Evolutionary conservation across 2,888 invertebrate species (phyloP).

Genomic region (Patella ulyssiponensis): DNA sequence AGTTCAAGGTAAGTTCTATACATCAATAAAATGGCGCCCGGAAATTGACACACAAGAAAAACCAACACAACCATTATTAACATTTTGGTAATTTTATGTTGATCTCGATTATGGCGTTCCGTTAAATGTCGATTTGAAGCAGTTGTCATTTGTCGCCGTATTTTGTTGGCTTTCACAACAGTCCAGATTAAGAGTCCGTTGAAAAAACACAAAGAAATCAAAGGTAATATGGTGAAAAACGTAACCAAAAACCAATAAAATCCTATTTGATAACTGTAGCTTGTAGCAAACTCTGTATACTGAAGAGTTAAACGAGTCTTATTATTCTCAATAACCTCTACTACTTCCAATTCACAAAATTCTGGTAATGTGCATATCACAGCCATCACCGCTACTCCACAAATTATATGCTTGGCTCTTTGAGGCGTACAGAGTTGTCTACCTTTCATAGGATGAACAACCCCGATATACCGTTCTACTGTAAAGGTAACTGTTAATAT

Average conservation of each 20-base stretch:
- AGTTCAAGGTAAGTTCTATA: slow-evolving; percentile 68
- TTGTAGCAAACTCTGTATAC: slow-evolving; percentile 73
- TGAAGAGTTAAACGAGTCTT: slow-evolving; percentile 29
- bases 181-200: slow-evolving; percentile 80
- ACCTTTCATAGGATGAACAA: slow-evolving; percentile 82
- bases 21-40: slow-evolving; percentile 78
- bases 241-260: slow-evolving; percentile 77
- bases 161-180: slow-evolving; percentile 72
- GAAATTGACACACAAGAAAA: slow-evolving; percentile 82
- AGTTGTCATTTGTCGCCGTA: slow-evolving; percentile 50
- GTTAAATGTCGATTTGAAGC: slow-evolving; percentile 27
- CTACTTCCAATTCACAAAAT: slow-evolving; percentile 76
- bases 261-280: slow-evolving; percentile 76
- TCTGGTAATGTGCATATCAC: slow-evolving; percentile 78
- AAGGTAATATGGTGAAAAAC: slow-evolving; percentile 77
- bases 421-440: slow-evolving; percentile 76
- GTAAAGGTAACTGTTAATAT: slow-evolving; percentile 85
- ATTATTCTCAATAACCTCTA: slow-evolving; percentile 28
- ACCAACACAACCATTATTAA: slow-evolving; percentile 84
- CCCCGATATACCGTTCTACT: slow-evolving; percentile 83
- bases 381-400: slow-evolving; percentile 77
- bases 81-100: slow-evolving; percentile 80
- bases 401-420: slow-evolving; percentile 79
- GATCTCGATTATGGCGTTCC: slow-evolving; percentile 56
- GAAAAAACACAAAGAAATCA: slow-evolving; percentile 80